These are phyloP conservation scores for Rhagonycha lutea DNA, from an alignment of 2,888 invertebrate genomes.

Conservation along the genomic window DNA sequence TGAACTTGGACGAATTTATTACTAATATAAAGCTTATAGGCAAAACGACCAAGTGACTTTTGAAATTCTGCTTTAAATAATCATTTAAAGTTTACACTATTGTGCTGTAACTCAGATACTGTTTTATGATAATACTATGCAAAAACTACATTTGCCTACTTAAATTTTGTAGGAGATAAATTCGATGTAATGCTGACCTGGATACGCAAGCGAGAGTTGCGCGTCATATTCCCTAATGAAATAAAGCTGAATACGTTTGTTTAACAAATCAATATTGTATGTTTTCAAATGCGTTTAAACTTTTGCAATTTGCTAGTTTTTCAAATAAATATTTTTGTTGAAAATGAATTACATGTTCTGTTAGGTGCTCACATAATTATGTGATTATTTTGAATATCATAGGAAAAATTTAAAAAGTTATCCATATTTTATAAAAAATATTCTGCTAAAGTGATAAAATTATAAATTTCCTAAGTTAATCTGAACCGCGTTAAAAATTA, in stretches of 20 bases:
- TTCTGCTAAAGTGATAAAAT: background rate
- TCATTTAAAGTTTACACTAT: no score
- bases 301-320: background rate
- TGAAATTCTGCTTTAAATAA: no score
- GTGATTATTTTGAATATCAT: background rate
- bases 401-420: background rate
- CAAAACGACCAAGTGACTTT: no score
- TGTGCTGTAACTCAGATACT: background rate
- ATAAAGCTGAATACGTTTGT: conserved; percentile 25
- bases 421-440: no score
- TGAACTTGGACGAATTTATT: no score
- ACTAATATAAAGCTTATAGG: no score
- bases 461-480: background rate
- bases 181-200: conserved; percentile 25
- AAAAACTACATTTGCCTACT: background rate
- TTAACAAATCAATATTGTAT: conserved; percentile 20
- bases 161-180: background rate
- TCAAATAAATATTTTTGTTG: background rate
- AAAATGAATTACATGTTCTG: background rate
- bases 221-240: conserved; percentile 15
- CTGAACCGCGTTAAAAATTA: background rate
- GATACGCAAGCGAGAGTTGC: conserved; percentile 24
- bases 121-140: background rate
- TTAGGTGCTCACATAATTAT: background rate
- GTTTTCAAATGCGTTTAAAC: background rate